Percentiles rank a stretch among this genome's conserved stretches.
These are phyloP conservation scores for Pherbina coryleti DNA, from an alignment of 2,888 invertebrate species.

Conservation along the genomic window DNA sequence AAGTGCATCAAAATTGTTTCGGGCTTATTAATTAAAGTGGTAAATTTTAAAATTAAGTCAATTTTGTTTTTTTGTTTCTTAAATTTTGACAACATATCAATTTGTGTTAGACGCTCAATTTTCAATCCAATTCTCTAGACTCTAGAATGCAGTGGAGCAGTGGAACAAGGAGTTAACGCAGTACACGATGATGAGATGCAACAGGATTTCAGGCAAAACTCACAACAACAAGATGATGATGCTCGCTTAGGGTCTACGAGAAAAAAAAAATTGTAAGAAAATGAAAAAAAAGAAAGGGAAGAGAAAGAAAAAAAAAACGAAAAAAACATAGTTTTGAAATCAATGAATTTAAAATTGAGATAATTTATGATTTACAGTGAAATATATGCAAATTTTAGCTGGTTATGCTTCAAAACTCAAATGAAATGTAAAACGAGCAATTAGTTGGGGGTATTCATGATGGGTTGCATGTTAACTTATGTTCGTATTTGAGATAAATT, in stretches of 20 bases:
- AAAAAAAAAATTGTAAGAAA: slow-evolving; percentile 49
- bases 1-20: neutral
- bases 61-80: neutral
- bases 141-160: slow-evolving; percentile 28
- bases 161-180: slow-evolving; percentile 34
- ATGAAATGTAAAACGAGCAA: neutral
- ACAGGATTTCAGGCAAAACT: slow-evolving; percentile 52
- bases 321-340: slow-evolving; percentile 1
- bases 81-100: neutral
- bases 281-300: slow-evolving; percentile 41
- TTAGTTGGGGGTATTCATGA: no score
- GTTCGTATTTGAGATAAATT: no score
- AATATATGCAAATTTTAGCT: neutral
- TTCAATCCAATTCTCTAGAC: neutral
- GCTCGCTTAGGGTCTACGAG: slow-evolving; percentile 66
- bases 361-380: neutral
- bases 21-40: neutral
- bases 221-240: slow-evolving; percentile 54
- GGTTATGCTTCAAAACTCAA: neutral
- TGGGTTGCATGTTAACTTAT: no score
- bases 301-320: slow-evolving; percentile 46
- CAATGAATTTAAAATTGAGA: slow-evolving; percentile 49
- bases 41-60: neutral
- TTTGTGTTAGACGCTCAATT: neutral
- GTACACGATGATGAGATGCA: slow-evolving; percentile 33